Base-by-base conservation (phyloP, 2,888 invertebrate genomes). In the Crossocerus cetratus region DNA sequence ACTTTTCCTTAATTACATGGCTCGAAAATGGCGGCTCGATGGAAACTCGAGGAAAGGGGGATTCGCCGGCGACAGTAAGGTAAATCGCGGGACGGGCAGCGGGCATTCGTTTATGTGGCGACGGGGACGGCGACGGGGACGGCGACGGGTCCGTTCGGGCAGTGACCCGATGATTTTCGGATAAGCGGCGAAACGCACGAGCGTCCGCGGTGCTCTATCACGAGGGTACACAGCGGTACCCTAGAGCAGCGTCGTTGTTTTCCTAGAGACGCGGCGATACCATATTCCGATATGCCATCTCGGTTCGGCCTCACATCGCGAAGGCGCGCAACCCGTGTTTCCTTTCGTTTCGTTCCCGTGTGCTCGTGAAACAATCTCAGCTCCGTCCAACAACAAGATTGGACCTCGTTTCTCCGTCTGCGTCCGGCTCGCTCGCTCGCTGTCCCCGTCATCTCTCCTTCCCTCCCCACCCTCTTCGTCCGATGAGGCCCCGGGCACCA, bases 291-390 rank as follows among this genome's bases (percentile, higher is more conserved):
- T 74, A 65, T 42, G 57, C 53, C 58, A 57, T 68, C 62, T 56
- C 65, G 60, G 57, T 59, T 42, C 42, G 56, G 45, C 53, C 54
- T 55, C 54, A 23, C 49, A 56, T 67, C 20, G 67, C 64, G 43
- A 67, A 55, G 59, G 60, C 57, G 44, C 56, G 63, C 72, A 72
- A 78, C 70, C 74, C 63, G 70, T 70, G 75, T 80, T 70, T 62
- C 71, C n/a, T n/a, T n/a, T n/a, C n/a, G n/a, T n/a, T n/a, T n/a
- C n/a, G n/a, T 63, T 55, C 54, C 45, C 14, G 21, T 60, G 54
- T 42, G 54, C 63, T 65, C 63, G 69, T 63, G 61, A 67, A 80
- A 72, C 75, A 65, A 80, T 77, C 77, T 65, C 62, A 43, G 32
- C 8, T 32, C 69, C 57, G 67, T 71, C 67, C 68, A n/a, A n/a